Base-by-base conservation (phyloP, 2,888 invertebrate species). In the Rhorus exstirpatorius region DNA sequence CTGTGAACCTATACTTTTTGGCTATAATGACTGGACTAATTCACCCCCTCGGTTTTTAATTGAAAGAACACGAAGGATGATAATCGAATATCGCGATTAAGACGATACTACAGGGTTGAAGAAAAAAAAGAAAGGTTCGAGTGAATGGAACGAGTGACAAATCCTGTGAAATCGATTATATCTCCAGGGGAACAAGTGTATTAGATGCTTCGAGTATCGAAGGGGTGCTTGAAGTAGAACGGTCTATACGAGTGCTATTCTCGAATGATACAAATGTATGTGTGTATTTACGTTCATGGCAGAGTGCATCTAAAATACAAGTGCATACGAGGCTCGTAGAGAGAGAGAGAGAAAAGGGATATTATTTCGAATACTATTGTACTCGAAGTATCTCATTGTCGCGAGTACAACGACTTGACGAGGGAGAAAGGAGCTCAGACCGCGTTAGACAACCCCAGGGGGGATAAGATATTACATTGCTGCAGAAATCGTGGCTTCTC, bases 381-480 rank as follows among this genome's bases (percentile, higher is more conserved):
- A 65, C 44, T 65, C 53, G 41, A 63, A 75, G 74, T 65, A 53
- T 75, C 63, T 63, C 53, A 75, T 75, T 75, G 74, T 75, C 74
- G 53, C 63, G 63, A 53, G 63, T 74, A 75, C 41, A 65, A 24
- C 38, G 14, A 24, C 19, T 7, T 24, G 53, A 4, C 12, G 17
- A 12, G 63, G 44, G 74, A 63, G 63, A 61, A 51, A 26, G 38
- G 31, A 53, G 74, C 38, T 58, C 41, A 44, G 53, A 19, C 53
- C 53, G 70, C 53, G 70, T 70, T 70, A 55, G 55, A 53, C 53
- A 41, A 53, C 63, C 74, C 63, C 63, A 53, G 49, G 74, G 74
- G 63, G 55, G 74, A 75, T 65, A 75, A 75, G 74, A 75, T 53
- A 65, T 75, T 63, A 75, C 74, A 70, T 80, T 75, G 80, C 80